Evolutionary conservation across 2,797 vertebrate species (phyloP).

Genomic region (Poecilia wingei): DNA sequence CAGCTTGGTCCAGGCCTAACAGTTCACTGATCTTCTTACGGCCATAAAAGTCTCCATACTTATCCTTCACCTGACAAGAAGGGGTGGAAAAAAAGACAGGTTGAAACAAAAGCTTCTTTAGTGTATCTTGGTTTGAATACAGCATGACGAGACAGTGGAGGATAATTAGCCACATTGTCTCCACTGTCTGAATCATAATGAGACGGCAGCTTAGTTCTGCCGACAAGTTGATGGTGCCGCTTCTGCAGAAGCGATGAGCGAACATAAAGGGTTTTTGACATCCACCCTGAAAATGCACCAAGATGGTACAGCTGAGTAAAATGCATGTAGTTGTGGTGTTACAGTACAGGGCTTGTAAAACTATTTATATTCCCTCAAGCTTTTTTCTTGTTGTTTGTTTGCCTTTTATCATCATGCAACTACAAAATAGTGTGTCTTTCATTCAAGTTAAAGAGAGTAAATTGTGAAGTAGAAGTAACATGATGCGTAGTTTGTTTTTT

Average conservation of each 20-base stretch:
- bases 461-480: neutral
- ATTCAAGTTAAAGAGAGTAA: neutral
- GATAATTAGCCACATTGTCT: conserved; percentile 16
- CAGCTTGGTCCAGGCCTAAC: conserved; percentile 90
- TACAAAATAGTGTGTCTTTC: neutral
- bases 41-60: conserved; percentile 92
- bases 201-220: conserved; percentile 17
- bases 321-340: neutral
- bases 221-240: conserved; percentile 11
- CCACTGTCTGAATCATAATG: conserved; percentile 10
- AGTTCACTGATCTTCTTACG: conserved; percentile 90
- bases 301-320: neutral
- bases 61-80: conserved; percentile 89
- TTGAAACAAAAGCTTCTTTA: conserved; percentile 22
- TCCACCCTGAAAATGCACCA: neutral
- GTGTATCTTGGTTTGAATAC: conserved; percentile 16
- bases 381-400: neutral
- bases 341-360: neutral
- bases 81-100: conserved; percentile 21
- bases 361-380: neutral
- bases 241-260: neutral
- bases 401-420: neutral
- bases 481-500: neutral
- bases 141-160: neutral
- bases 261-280: conserved; percentile 12